Percentiles rank a stretch among this genome's conserved stretches.
Evolutionary conservation across 1,140 invertebrate genomes (phyloP).

Genomic region (Caerostris extrusa): DNA sequence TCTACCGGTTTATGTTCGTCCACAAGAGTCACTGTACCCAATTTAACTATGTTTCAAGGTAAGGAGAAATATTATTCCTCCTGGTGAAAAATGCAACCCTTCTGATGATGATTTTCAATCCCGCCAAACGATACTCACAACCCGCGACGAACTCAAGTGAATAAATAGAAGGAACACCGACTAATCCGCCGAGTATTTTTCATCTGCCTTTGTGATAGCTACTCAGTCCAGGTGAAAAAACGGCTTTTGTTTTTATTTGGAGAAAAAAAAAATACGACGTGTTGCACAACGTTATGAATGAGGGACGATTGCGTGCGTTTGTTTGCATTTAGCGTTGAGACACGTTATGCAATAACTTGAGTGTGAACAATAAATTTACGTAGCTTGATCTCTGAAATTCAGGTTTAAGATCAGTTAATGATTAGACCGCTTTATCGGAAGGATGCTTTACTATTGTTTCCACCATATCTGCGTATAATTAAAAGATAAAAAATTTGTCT

Average conservation of each 20-base stretch:
- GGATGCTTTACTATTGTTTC: not conserved
- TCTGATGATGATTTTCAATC: not conserved
- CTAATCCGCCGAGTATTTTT: not conserved
- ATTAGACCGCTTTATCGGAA: not conserved
- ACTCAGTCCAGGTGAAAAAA: not conserved
- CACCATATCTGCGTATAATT: not conserved
- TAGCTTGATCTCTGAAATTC: not conserved
- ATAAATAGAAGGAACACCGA: not conserved
- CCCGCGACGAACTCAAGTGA: not conserved
- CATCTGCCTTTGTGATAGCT: not conserved
- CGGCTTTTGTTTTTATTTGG: not conserved
- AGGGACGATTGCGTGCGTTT: not conserved
- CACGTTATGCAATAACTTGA: not conserved
- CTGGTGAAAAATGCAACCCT: not conserved
- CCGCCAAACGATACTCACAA: not conserved
- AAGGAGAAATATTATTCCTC: not conserved
- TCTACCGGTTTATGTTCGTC: not conserved
- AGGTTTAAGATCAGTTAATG: not conserved
- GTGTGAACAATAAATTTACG: not conserved
- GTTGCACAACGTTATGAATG: not conserved
- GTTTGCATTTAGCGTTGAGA: not conserved
- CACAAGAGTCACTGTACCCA: not conserved
- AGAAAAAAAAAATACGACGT: not conserved
- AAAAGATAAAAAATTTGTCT: too few relatives aligned
- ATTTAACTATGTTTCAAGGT: not conserved